Percentiles rank a stretch among this genome's conserved stretches.
These are phyloP conservation scores for Drosophila limbata DNA, from an alignment of 2,888 invertebrate genomes.

Conservation along the genomic window DNA sequence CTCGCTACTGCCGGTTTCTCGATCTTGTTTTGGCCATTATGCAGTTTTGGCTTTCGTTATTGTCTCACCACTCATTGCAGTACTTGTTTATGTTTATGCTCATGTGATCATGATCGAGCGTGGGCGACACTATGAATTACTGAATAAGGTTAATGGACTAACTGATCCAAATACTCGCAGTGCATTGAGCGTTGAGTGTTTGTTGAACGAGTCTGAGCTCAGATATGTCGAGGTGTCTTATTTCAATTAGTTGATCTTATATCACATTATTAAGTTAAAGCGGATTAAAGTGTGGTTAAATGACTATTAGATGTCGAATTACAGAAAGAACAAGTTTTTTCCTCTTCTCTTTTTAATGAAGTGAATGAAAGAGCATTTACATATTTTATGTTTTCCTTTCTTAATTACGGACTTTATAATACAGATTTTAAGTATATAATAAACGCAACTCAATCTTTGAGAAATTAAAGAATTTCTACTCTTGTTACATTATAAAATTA, in stretches of 20 bases:
- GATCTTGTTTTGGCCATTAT: conserved; percentile 45
- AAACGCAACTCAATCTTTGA: too few species aligned
- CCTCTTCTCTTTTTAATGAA: not conserved
- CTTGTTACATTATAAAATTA: too few species aligned
- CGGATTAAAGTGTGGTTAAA: not conserved
- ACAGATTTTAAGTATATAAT: too few species aligned
- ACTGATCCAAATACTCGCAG: conserved; percentile 30
- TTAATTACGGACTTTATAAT: not conserved
- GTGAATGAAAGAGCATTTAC: not conserved
- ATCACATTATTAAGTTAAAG: not conserved
- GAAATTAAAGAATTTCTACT: too few species aligned
- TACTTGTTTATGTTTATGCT: conserved; percentile 41
- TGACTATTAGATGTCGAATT: not conserved
- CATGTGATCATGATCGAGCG: conserved; percentile 30
- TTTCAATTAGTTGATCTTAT: conserved; percentile 26
- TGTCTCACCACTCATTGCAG: conserved; percentile 13
- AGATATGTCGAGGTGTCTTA: conserved; percentile 2
- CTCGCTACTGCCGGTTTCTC: conserved; percentile 50
- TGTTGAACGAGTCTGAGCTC: not conserved
- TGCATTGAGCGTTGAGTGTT: conserved; percentile 1
- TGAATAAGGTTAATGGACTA: conserved; percentile 71
- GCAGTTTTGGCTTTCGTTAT: conserved; percentile 29
- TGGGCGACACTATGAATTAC: conserved; percentile 63
- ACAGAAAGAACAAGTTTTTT: not conserved
- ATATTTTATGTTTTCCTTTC: not conserved